Base-by-base conservation (phyloP, 2,797 vertebrate species). In the Echeneis naucrates region DNA sequence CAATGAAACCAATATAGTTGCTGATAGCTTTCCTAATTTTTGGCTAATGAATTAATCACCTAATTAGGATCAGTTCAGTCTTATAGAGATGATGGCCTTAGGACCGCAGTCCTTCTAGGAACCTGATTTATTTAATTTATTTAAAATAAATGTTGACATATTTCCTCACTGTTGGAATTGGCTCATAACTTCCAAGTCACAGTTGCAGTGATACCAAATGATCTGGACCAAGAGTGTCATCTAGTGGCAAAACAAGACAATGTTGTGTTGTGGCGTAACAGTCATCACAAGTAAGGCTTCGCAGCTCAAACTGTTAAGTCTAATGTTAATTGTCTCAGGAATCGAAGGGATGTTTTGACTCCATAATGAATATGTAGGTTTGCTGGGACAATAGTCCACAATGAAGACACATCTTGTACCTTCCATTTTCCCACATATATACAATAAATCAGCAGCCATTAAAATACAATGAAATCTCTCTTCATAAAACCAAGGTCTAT, bases 191-290 rank as follows among this genome's bases (percentile, higher is more conserved):
- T 14, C n/a, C 4, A 32, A 61, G 2, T 14, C n/a, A 24, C 9
- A 27, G 50, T 16, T 16, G 9, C 2, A 35, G 17, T 11, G 40
- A 19, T 13, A 14, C 0, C 0, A 19, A 5, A 2, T 51, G 38
- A 11, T 32, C 40, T 84, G 68, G 54, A 40, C 26, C 56, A 48
- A 80, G 68, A 68, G 50, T 56, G 89, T 77, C 91, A 91, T 87
- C 90, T 92, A 80, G 88, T 88, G 92, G 85, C 59, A 4, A 48
- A 0, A 32, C 16, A 26, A 1, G 19, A 10, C 4, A 24, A 2
- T 42, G 32, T 47, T 23, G 1, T 13, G 1, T 8, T 21, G 2
- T 30, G 21, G 4, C 24, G 5, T 10, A 9, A 27, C 40, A 1
- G 2, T 26, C n/a, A n/a, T n/a, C n/a, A n/a, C n/a, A n/a, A n/a